Evolutionary conservation across 2,113 vertebrate genomes (phyloP), one percentile per base, ranked within the genome.

Genomic region (Axis porcinus): DNA sequence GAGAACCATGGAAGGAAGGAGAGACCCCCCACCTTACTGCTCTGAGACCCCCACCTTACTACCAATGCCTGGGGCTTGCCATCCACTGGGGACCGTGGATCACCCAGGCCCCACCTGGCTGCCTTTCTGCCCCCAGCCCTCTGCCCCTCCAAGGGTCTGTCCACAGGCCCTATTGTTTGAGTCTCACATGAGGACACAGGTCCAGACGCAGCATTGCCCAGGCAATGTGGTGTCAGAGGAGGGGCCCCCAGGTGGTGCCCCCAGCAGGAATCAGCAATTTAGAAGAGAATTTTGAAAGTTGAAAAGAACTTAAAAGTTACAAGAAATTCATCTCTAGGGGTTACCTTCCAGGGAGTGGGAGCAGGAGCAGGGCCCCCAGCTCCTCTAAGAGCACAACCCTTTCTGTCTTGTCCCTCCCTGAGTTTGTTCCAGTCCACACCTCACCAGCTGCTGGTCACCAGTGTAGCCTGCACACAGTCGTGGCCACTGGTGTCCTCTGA

Each of bases 61-160:
- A 13, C 33, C 4, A 16, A 6, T 4, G 23, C 28, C 28, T 6
- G 21, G 45, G 6, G 21, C 45, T 40, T 30, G 16, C 43, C 16
- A 43, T 6, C 23, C 2, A 19, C 2, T 21, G 57, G 64, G 83
- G 28, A 1, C 57, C 1, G 0, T 1, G 30, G 30, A 19, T 45
- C 90, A 27, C 4, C 54, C 4, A n/a, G 3, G 6, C 78, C 82
- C 27, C 23, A 13, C 23, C 25, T 11, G 6, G 33, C 58, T 23
- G 2, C 54, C 78, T 58, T 58, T 50, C n/a, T 28, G 2, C 16
- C 54, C 40, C 4, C 1, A 4, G 6, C 55, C 43, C 7, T 27
- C n/a, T 28, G 84, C 57, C 54, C 36, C 30, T 43, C 7, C 9
- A 0, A 5, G 10, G 19, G 43, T 55, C 47, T 67, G n/a, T 54